Evolutionary conservation across 2,113 vertebrate species (phyloP).

Genomic region (Hydrolagus affinis): DNA sequence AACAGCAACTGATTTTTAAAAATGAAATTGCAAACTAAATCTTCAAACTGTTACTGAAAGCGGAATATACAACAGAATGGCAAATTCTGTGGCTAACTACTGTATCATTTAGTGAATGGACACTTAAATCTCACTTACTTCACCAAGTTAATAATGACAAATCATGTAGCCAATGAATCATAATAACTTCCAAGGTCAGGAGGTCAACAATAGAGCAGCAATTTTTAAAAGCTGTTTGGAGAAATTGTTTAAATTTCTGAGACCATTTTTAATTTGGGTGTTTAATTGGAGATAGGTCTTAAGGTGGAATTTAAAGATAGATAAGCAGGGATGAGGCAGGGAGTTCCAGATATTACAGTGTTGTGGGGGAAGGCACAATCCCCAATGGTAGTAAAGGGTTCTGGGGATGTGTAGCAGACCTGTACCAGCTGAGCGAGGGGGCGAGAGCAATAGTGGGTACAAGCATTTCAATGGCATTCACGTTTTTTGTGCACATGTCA

Average conservation of each 20-base stretch:
- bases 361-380: too few relatives aligned
- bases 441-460: too few relatives aligned
- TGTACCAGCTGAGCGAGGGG: too few relatives aligned
- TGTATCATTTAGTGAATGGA: neutral
- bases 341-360: too few relatives aligned
- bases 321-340: too few relatives aligned
- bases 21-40: too few relatives aligned
- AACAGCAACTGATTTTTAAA: too few relatives aligned
- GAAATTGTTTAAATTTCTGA: neutral
- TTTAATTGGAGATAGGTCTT: neutral
- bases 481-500: too few relatives aligned
- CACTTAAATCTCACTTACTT: constrained; percentile 13
- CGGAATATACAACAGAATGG: neutral
- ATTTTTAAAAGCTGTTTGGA: constrained; percentile 17
- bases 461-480: too few relatives aligned
- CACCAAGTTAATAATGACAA: neutral
- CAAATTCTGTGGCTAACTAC: neutral
- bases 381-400: too few relatives aligned
- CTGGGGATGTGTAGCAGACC: too few relatives aligned
- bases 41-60: constrained; percentile 2
- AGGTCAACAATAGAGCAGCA: neutral
- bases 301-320: too few relatives aligned
- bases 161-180: constrained; percentile 12
- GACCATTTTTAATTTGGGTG: neutral
- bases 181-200: constrained; percentile 8